Percentiles rank a stretch among this genome's conserved stretches.
Conservation (phyloP, 2,113 vertebrate species). For the Rhinolophus sinicus region DNA sequence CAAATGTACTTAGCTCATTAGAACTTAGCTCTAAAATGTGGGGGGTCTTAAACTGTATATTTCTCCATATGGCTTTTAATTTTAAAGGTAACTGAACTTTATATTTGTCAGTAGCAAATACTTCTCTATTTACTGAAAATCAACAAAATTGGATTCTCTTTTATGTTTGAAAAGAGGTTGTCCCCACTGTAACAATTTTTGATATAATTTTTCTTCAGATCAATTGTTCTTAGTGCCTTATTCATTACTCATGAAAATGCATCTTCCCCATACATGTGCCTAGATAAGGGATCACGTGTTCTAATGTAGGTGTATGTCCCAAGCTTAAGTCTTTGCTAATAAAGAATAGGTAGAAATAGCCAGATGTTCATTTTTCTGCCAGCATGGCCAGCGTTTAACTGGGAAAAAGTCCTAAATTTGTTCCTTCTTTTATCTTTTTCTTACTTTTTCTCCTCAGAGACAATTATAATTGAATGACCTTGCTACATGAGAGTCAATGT, state of each 20-base stretch:
- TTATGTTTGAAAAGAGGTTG: not conserved
- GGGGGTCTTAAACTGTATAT: not conserved
- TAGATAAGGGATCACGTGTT: not conserved
- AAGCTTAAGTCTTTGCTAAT: not conserved
- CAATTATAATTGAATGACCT: not conserved
- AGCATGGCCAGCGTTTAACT: not conserved
- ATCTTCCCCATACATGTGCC: not conserved
- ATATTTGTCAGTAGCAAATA: not conserved
- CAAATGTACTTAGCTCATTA: not conserved
- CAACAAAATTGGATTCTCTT: not conserved
- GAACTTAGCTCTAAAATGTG: not conserved
- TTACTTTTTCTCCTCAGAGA: not conserved
- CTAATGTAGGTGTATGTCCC: not conserved
- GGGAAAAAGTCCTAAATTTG: not conserved
- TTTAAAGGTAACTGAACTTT: not conserved
- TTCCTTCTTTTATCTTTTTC: not conserved
- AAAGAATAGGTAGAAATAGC: not conserved
- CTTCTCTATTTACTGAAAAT: not conserved
- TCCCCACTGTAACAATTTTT: not conserved
- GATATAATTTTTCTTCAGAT: not conserved
- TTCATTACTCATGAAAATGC: not conserved
- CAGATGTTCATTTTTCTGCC: not conserved
- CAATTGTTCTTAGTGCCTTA: not conserved
- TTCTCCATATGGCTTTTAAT: not conserved
- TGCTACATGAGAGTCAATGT: not conserved